These are phyloP conservation scores for Scyliorhinus canicula DNA, from an alignment of 2,797 vertebrate species.

Conservation along the genomic window DNA sequence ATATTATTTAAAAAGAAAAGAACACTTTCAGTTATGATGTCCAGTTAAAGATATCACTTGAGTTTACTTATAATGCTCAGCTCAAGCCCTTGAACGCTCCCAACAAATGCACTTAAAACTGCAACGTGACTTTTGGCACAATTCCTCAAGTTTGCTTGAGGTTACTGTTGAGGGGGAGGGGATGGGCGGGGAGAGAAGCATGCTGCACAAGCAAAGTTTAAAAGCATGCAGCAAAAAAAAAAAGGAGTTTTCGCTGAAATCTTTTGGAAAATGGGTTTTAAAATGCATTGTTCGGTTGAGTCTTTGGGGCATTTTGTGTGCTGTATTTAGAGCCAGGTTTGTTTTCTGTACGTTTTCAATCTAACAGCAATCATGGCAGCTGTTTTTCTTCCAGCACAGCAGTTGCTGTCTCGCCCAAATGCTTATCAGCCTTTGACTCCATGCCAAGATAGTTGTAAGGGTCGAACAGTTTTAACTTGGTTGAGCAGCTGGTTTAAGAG, in stretches of 20 bases:
- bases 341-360: conserved; percentile 49
- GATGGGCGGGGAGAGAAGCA: conserved; percentile 6
- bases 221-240: conserved; percentile 1
- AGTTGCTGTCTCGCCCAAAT: conserved; percentile 65
- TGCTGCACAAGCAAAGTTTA: conserved; percentile 21
- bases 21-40: conserved; percentile 31
- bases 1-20: conserved; percentile 44
- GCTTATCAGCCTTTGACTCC: conserved; percentile 71
- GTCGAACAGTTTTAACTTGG: conserved; percentile 56
- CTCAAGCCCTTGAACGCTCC: conserved; percentile 48
- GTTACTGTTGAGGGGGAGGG: conserved; percentile 46
- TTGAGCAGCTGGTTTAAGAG: conserved; percentile 54
- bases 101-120: conserved; percentile 53
- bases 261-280: conserved; percentile 37
- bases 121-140: conserved; percentile 58
- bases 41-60: conserved; percentile 16
- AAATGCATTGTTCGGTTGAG: conserved; percentile 44
- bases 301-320: conserved; percentile 48
- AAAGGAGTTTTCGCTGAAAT: conserved; percentile 42
- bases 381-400: conserved; percentile 68
- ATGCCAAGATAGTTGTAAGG: conserved; percentile 67
- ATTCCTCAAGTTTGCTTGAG: conserved; percentile 57
- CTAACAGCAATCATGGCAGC: conserved; percentile 67
- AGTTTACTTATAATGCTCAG: conserved; percentile 18
- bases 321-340: conserved; percentile 48